Base-by-base conservation (phyloP, 2,797 vertebrate species). In the Petrocephalus schoutedeni region DNA sequence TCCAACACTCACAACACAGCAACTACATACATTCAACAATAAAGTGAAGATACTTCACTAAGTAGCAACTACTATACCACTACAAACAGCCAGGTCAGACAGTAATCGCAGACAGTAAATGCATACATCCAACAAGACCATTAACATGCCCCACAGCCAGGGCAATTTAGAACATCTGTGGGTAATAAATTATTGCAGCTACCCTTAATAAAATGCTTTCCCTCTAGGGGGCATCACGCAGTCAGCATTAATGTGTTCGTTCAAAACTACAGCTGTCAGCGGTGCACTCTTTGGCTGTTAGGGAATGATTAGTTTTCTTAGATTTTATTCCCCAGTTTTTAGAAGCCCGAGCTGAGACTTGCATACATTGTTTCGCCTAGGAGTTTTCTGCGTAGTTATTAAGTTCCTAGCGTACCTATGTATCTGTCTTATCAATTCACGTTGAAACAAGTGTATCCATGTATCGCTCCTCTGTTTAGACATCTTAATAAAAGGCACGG, bases 121-220 rank as follows among this genome's bases (percentile, higher is more conserved):
- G 56, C 54, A 41, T 59, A 59, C 36, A 86, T n/a, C 85, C 9
- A 86, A 86, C 7, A 59, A 41, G 56, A 58, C 45, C 85, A 86
- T 59, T 86, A 41, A 32, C 19, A 86, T 86, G 32, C 32, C 57
- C 57, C 56, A 57, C 56, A 86, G n/a, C 28, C 57, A 41, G 54
- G 54, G 85, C 85, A 86, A 86, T 86, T 86, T 86, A 58, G 57
- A n/a, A 59, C 28, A 58, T 56, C 85, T 58, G 32, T 86, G 53
- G 21, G 28, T 57, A 86, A 58, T 58, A 49, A 58, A 86, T 86
- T 41, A 86, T n/a, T 86, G 85, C 57, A 58, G 56, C 53, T 86
- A 86, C 54, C 56, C 28, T 59, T 59, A 86, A 86, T 59, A 58
- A 54, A 85, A 53, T 56, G 51, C 5, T 85, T 56, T 53, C 28